phyloP scores from a whole-genome alignment of 2,888 invertebrate genomes.

The Chloromyia formosa region DNA sequence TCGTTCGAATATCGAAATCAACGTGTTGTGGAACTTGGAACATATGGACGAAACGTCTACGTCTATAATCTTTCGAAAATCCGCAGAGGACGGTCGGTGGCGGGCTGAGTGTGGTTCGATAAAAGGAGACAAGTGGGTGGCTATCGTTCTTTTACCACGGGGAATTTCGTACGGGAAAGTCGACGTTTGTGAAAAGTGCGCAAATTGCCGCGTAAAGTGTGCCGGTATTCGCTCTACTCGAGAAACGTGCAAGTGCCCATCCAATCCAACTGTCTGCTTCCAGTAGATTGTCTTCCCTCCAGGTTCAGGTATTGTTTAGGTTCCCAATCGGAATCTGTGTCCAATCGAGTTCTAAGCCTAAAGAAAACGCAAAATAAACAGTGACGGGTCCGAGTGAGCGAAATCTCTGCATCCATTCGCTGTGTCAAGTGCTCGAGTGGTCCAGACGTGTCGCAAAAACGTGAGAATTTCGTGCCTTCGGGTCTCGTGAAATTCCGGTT shows the following conservation, averaged over 20 bases:
- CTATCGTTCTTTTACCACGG: background rate
- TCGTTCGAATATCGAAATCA: background rate
- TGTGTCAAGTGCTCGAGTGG: too few species aligned
- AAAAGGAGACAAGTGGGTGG: slow-evolving; percentile 18
- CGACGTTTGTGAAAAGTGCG: too few species aligned
- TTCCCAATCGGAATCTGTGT: too few species aligned
- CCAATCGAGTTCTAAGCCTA: too few species aligned
- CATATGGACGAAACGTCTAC: slow-evolving; percentile 15
- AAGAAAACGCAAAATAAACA: background rate
- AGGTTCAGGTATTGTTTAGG: too few species aligned
- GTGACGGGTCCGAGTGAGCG: background rate
- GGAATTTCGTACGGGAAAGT: slow-evolving; percentile 13
- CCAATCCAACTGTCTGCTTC: background rate
- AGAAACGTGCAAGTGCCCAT: too few species aligned
- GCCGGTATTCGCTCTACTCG: too few species aligned
- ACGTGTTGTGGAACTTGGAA: background rate
- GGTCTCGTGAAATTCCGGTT: too few species aligned
- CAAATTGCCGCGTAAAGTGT: background rate
- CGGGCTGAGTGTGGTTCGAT: background rate
- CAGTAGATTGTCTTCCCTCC: too few species aligned
- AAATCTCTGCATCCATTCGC: background rate
- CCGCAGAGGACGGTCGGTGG: background rate
- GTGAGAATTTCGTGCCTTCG: too few species aligned
- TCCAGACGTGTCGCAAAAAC: too few species aligned
- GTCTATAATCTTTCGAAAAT: slow-evolving; percentile 25